A percentile compares a stretch with the other conserved stretches of the same genome.
These are phyloP conservation scores for Mus spretus DNA, from an alignment of 2,797 vertebrate genomes.

Conservation along the genomic window DNA sequence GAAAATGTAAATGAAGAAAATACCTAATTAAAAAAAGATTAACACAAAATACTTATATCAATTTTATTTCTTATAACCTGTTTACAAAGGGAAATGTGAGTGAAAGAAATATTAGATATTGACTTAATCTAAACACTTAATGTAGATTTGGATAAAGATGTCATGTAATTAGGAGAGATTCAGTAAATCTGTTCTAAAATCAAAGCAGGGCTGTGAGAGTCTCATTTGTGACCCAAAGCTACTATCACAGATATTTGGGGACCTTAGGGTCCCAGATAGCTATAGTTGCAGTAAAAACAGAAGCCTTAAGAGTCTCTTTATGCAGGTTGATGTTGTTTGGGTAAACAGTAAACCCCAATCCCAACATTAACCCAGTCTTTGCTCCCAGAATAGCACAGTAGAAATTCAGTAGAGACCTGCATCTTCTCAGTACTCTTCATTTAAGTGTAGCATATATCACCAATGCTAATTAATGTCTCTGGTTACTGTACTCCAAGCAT, in stretches of 20 bases:
- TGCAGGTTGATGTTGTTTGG: not conserved
- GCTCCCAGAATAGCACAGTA: not conserved
- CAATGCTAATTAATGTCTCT: not conserved
- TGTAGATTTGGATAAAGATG: constrained; percentile 4
- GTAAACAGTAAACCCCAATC: not conserved
- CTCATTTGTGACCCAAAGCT: not conserved
- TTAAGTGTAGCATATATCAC: not conserved
- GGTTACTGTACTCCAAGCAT: not conserved
- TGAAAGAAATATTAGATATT: not conserved
- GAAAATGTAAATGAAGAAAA: too few species aligned
- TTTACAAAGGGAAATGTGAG: not conserved
- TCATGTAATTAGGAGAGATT: not conserved
- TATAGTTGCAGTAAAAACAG: not conserved
- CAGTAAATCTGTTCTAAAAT: not conserved
- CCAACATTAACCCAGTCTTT: not conserved
- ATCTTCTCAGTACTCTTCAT: not conserved
- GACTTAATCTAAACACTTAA: constrained; percentile 32
- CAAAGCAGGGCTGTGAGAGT: not conserved
- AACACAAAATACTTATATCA: not conserved
- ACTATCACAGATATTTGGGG: not conserved
- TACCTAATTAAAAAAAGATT: too few species aligned
- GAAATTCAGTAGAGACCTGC: not conserved
- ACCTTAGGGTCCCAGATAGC: not conserved
- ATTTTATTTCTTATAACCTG: not conserved
- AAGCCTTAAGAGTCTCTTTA: not conserved